These are phyloP conservation scores for Coturnix japonica DNA, from an alignment of 2,113 vertebrate genomes.

Conservation along the genomic window DNA sequence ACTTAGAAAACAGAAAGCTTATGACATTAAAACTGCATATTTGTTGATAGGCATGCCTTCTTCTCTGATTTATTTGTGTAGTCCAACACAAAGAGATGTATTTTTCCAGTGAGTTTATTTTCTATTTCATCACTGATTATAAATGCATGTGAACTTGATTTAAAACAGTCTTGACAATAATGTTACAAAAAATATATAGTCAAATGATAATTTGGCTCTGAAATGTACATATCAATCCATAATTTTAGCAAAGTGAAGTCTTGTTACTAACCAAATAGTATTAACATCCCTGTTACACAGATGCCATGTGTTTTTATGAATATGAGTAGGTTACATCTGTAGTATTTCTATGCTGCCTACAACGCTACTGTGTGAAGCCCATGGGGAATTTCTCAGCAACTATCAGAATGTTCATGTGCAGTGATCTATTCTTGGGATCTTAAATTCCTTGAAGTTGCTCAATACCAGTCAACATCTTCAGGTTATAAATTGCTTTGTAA, in stretches of 20 bases:
- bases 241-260: neutral
- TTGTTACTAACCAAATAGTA: neutral
- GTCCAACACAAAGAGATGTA: neutral
- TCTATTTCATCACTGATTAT: neutral
- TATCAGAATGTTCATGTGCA: neutral
- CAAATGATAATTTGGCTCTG: neutral
- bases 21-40: neutral
- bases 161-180: neutral
- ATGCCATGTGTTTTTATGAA: neutral
- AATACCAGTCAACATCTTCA: neutral
- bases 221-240: fast-evolving
- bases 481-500: constrained; percentile 11
- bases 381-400: constrained; percentile 1
- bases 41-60: neutral
- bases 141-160: neutral
- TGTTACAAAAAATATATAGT: neutral
- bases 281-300: neutral
- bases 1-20: neutral
- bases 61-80: neutral
- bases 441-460: constrained; percentile 12
- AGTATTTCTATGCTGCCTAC: neutral
- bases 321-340: neutral
- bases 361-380: neutral
- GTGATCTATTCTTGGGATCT: neutral
- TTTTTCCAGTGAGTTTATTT: neutral